These are phyloP conservation scores for Catharus bicknelli DNA, from an alignment of 2,113 vertebrate species.

Conservation along the genomic window DNA sequence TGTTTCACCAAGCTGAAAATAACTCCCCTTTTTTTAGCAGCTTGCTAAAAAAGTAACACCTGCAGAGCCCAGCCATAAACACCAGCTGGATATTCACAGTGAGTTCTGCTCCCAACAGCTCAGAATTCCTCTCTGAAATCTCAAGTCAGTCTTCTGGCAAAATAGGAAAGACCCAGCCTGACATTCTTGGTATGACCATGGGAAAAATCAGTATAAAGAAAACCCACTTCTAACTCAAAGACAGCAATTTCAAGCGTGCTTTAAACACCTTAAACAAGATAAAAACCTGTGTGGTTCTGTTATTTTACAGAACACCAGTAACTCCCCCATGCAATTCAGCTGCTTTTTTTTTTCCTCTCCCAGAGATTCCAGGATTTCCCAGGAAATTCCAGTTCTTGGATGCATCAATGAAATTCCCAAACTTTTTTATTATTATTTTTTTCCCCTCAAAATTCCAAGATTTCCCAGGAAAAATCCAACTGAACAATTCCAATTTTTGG, in stretches of 20 bases:
- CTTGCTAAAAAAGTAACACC: not conserved
- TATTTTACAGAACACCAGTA: not conserved
- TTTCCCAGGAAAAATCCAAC: no score
- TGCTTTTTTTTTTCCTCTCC: not conserved
- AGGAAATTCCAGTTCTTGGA: no score
- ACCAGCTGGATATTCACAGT: not conserved
- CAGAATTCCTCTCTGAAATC: not conserved
- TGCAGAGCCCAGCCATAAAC: not conserved
- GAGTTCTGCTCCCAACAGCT: not conserved
- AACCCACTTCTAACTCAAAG: not conserved
- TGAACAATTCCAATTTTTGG: no score
- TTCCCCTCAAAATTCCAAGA: no score
- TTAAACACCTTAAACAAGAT: not conserved
- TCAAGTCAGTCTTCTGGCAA: not conserved
- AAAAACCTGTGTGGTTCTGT: not conserved
- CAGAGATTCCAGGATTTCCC: no score
- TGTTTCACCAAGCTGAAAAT: not conserved
- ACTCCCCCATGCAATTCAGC: not conserved
- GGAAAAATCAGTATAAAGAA: not conserved
- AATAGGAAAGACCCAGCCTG: not conserved
- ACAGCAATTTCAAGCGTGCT: not conserved
- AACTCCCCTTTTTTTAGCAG: not conserved
- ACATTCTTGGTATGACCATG: not conserved
- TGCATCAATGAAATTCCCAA: no score
- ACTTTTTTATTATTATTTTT: no score